These are phyloP conservation scores for Watsonalla cultraria DNA, from an alignment of 2,888 invertebrate species.

Conservation along the genomic window DNA sequence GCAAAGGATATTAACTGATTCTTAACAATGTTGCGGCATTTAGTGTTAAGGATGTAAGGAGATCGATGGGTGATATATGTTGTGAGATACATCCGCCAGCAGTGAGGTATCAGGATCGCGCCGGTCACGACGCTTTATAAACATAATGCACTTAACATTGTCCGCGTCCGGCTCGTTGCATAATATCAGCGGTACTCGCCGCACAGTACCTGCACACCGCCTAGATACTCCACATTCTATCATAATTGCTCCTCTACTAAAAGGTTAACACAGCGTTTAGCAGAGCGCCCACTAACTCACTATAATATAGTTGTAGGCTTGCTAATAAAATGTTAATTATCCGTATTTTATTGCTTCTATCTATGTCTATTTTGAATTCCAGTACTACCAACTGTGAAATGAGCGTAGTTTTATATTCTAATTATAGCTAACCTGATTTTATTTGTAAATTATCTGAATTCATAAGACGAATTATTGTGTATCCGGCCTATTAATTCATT, in stretches of 20 bases:
- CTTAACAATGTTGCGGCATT: not conserved
- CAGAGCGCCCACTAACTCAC: slow-evolving; percentile 28
- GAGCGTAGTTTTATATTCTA: too few relatives aligned
- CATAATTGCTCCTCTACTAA: slow-evolving; percentile 42
- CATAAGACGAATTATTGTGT: too few relatives aligned
- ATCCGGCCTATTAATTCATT: too few relatives aligned
- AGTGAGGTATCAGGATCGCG: slow-evolving; percentile 35
- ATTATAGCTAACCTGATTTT: too few relatives aligned
- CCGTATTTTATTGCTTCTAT: not conserved
- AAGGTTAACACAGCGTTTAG: slow-evolving; percentile 43
- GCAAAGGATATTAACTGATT: not conserved
- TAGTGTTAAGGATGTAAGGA: slow-evolving; percentile 10
- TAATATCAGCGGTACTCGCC: slow-evolving; percentile 54
- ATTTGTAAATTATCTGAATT: too few relatives aligned
- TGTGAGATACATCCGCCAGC: slow-evolving; percentile 43
- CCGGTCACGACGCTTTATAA: slow-evolving; percentile 54
- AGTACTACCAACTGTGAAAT: not conserved
- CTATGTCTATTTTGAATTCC: not conserved
- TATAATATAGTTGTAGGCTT: slow-evolving; percentile 9
- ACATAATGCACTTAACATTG: slow-evolving; percentile 60
- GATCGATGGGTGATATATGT: slow-evolving; percentile 25
- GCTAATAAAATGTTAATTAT: slow-evolving; percentile 1
- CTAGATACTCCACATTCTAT: slow-evolving; percentile 41
- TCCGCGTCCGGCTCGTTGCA: slow-evolving; percentile 69
- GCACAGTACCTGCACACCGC: slow-evolving; percentile 33